Conservation (phyloP, 2,888 invertebrate species). For the Lampropteryx suffumata region DNA sequence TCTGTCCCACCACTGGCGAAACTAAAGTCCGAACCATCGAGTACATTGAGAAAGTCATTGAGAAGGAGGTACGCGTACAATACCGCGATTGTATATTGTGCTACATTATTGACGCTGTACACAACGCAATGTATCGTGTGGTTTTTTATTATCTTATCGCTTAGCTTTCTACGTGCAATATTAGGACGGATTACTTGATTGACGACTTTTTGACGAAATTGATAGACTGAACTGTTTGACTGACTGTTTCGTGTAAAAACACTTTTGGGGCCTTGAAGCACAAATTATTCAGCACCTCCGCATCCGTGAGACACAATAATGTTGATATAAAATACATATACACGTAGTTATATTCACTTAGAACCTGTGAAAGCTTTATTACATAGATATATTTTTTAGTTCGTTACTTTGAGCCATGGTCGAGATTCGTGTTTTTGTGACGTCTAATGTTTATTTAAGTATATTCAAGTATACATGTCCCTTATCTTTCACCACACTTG, state of each 20-base stretch:
- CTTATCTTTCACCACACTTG: constrained; percentile 51
- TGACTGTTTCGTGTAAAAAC: constrained; percentile 32
- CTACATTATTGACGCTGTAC: constrained; percentile 71
- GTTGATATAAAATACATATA: constrained; percentile 23
- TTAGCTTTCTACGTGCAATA: constrained; percentile 73
- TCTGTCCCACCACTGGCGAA: constrained; percentile 93
- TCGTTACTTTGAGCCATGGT: background rate
- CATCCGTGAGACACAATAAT: constrained; percentile 32
- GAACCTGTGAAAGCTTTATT: constrained; percentile 28
- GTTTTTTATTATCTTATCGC: constrained; percentile 68
- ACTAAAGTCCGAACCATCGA: constrained; percentile 94
- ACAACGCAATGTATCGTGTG: constrained; percentile 72
- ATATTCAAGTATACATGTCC: constrained; percentile 40
- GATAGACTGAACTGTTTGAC: constrained; percentile 25
- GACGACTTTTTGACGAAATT: constrained; percentile 35
- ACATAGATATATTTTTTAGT: constrained; percentile 21
- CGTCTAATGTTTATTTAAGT: constrained; percentile 38
- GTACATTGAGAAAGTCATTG: constrained; percentile 97
- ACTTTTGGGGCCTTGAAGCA: constrained; percentile 32
- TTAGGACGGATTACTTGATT: constrained; percentile 38
- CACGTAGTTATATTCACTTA: constrained; percentile 32
- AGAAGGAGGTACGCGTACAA: constrained; percentile 91
- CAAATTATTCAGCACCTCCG: constrained; percentile 33
- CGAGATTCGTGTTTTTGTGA: constrained; percentile 8
- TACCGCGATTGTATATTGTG: constrained; percentile 69